A percentile compares a stretch with the other conserved stretches of the same genome.
These are phyloP conservation scores for Strigops habroptila DNA, from an alignment of 2,113 vertebrate species.

Conservation along the genomic window DNA sequence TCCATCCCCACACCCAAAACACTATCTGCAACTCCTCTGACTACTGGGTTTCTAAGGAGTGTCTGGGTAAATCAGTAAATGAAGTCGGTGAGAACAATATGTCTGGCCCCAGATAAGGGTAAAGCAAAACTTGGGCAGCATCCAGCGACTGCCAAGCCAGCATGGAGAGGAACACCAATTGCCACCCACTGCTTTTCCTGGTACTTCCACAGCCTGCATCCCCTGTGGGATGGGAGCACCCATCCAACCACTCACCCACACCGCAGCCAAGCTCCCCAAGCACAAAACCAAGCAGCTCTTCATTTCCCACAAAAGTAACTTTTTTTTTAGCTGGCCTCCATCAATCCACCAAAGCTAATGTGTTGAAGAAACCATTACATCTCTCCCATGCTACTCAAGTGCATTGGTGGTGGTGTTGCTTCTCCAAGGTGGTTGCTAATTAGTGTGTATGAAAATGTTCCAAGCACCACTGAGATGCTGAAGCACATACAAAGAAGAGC, in stretches of 20 bases:
- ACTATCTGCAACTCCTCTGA: conserved; percentile 58
- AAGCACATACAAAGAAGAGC: fast-evolving
- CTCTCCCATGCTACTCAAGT: background rate
- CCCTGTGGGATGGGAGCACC: background rate
- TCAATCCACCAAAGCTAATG: background rate
- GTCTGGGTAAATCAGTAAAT: conserved; percentile 63
- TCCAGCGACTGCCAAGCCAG: conserved; percentile 55
- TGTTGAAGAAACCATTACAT: background rate
- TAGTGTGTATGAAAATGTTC: background rate
- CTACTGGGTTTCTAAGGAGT: conserved; percentile 67
- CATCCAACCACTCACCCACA: background rate
- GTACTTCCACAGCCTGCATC: background rate
- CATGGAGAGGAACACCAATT: conserved; percentile 18
- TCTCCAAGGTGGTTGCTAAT: background rate
- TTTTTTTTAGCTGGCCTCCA: background rate
- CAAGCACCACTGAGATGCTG: background rate
- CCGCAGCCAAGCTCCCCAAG: background rate
- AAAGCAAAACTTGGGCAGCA: conserved; percentile 62
- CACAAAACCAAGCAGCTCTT: background rate
- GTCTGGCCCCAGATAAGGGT: conserved; percentile 68
- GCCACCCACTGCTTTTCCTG: conserved; percentile 53
- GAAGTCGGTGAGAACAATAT: conserved; percentile 34
- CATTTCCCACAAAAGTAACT: background rate
- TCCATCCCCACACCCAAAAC: conserved; percentile 63
- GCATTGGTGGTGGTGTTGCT: fast-evolving